Evolutionary conservation across 1,140 invertebrate genomes (phyloP), one percentile per base, ranked within the genome.

Genomic region (Tigriopus japonicus): DNA sequence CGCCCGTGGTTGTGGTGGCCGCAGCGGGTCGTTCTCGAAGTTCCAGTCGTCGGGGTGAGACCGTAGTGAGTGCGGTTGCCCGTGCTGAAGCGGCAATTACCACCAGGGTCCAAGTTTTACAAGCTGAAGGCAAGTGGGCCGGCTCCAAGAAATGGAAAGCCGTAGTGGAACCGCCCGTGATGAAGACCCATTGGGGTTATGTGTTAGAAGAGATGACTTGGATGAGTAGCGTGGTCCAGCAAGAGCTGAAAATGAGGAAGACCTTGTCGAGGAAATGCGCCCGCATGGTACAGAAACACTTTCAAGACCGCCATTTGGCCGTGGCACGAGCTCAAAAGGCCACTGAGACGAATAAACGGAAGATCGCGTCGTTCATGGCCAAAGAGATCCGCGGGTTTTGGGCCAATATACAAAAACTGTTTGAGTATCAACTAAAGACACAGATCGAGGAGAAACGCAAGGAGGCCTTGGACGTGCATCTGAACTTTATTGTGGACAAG

Each of bases 141-240:
- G n/a, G n/a, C n/a, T 86, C 91, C 68, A 81, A 85, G 70, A 77
- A 90, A 64, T 75, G 97, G 68, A 91, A 92, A 2, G 93, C 94
- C 75, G 79, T 93, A 21, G 81, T 89, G 67, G 92, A 97, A 74
- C 86, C 89, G 60, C 77, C 82, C 45, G 76, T 90, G 65, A 76
- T 80, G 15, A 97, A 97, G 76, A 83, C 85, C n/a, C 94, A 98
- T 71, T 98, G 93, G 93, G 95, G 98, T 71, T 98, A 94, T 73
- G 76, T 99, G 53, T 71, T 98, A 10, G 95, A 98, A 72, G 95
- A 99, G 74, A 96, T 98, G 88, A 83, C 85, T 21, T 99, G 95
- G 95, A 75, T 99, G 56, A 87, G 92, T 7, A 42, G 85, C 88
- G 94, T 98, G 74, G 98, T 98, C 77, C 86, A 86, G 35, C 87